phyloP scores from a whole-genome alignment of 2,888 invertebrate species.

The Prostheceraeus crozeri region DNA sequence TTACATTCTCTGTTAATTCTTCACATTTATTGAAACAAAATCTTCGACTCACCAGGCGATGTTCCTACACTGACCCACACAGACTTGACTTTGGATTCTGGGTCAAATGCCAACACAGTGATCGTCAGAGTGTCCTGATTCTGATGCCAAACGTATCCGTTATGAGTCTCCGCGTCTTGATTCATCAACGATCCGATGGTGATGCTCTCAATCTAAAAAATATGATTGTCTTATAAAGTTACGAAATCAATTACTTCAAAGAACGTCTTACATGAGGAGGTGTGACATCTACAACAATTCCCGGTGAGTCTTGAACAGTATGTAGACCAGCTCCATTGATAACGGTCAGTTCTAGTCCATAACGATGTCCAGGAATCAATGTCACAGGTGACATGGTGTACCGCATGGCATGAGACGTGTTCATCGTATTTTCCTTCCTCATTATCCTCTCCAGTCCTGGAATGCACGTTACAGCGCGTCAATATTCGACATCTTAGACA shows the following conservation, averaged over 20 bases:
- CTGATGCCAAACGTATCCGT: constrained; percentile 43
- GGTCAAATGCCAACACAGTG: constrained; percentile 42
- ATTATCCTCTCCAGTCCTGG: no score
- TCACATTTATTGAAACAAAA: no score
- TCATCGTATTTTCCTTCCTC: no score
- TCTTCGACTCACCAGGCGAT: constrained; percentile 40
- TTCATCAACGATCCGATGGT: constrained; percentile 38
- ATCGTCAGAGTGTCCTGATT: constrained; percentile 43
- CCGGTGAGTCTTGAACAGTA: constrained; percentile 43
- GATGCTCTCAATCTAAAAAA: neutral
- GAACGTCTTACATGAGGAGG: constrained; percentile 43
- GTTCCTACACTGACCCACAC: constrained; percentile 44
- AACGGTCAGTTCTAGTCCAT: constrained; percentile 42
- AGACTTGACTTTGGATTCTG: constrained; percentile 42
- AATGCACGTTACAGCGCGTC: no score
- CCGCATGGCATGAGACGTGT: no score
- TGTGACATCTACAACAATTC: constrained; percentile 43
- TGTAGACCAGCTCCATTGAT: constrained; percentile 42
- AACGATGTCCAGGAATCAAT: constrained; percentile 41
- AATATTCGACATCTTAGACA: no score
- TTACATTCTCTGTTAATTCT: no score
- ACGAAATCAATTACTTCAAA: no score
- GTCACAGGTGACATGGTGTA: no score
- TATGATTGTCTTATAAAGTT: neutral
- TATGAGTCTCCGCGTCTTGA: constrained; percentile 42